Base-by-base conservation (phyloP, 2,113 vertebrate species). In the Elephas maximus region DNA sequence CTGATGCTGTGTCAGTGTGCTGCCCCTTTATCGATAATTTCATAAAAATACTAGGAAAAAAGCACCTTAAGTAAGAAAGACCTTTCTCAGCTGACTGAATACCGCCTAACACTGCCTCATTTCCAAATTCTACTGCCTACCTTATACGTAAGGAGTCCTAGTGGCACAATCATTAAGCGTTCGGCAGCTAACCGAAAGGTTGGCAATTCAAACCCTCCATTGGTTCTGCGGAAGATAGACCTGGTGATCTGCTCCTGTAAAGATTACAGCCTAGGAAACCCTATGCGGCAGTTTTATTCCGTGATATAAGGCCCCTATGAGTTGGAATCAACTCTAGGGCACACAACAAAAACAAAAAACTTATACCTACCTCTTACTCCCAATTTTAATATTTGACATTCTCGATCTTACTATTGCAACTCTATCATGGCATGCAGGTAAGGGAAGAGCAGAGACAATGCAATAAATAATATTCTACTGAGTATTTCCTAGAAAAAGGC, bases 401-500 rank as follows among this genome's bases (percentile, higher is more conserved):
- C 30, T 74, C 53, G 57, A 62, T 33, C n/a, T 94, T 21, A 53
- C n/a, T 74, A 18, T 76, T 88, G 18, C 71, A 65, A 3, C 73
- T 92, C 63, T 77, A 60, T 88, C 30, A 73, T 4, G 28, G 6
- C 41, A 45, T 0, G 14, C 1, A 17, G 5, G 18, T 74, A 15
- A 30, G 12, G 26, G 57, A 91, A 86, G 74, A 91, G 7, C 78
- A 74, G 65, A 77, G 53, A 62, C 1, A 57, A 71, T 33, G 37
- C 53, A 71, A 57, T 57, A 26, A 71, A 57, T 57, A 26, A 65
- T 62, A 90, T 53, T 83, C 14, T 90, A 45, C 60, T 24, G 57
- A 85, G n/a, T 79, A n/a, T 37, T 89, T 65, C 62, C 51, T 78
- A 57, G 37, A 90, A 93, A 18, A 78, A 89, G 79, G 18, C 69